These are phyloP conservation scores for Drosophila greeni DNA, from an alignment of 2,888 invertebrate genomes.

Conservation along the genomic window DNA sequence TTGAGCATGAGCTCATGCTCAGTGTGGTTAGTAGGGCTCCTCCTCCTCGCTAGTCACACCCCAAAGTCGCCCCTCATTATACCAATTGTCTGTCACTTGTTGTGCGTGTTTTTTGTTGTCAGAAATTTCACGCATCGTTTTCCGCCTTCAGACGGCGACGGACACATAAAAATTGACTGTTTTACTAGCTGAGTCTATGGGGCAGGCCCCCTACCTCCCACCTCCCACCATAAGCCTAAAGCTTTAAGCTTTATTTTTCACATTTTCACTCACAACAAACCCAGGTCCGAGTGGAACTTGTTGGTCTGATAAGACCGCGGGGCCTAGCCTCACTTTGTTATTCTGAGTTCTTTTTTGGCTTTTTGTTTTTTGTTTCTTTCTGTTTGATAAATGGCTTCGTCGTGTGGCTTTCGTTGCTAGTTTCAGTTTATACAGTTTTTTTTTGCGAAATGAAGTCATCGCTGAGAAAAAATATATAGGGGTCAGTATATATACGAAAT, in stretches of 20 bases:
- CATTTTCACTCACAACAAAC: constrained; percentile 63
- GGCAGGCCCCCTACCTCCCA: not conserved
- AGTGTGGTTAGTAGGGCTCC: constrained; percentile 7
- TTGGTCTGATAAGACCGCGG: constrained; percentile 48
- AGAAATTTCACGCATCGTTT: constrained; percentile 64
- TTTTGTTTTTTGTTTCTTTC: constrained; percentile 8
- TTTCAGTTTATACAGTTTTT: constrained; percentile 53
- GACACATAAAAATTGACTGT: constrained; percentile 40
- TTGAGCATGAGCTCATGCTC: constrained; percentile 51
- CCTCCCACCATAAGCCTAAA: constrained; percentile 7
- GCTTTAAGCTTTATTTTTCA: constrained; percentile 35
- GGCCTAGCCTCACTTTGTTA: constrained; percentile 48
- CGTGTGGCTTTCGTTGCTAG: constrained; percentile 50
- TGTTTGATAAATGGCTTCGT: constrained; percentile 62
- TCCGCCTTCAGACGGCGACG: constrained; percentile 32
- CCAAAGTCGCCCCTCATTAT: constrained; percentile 4
- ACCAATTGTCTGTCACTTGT: constrained; percentile 48
- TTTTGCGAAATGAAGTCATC: constrained; percentile 76
- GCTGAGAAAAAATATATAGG: constrained; percentile 27
- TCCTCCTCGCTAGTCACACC: constrained; percentile 22
- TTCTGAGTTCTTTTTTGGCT: constrained; percentile 22
- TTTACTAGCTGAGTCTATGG: constrained; percentile 7
- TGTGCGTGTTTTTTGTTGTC: constrained; percentile 60
- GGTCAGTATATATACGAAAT: constrained; percentile 6
- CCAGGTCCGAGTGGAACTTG: constrained; percentile 27